Conservation (phyloP, 2,797 vertebrate genomes). For the Botia kubotai region DNA sequence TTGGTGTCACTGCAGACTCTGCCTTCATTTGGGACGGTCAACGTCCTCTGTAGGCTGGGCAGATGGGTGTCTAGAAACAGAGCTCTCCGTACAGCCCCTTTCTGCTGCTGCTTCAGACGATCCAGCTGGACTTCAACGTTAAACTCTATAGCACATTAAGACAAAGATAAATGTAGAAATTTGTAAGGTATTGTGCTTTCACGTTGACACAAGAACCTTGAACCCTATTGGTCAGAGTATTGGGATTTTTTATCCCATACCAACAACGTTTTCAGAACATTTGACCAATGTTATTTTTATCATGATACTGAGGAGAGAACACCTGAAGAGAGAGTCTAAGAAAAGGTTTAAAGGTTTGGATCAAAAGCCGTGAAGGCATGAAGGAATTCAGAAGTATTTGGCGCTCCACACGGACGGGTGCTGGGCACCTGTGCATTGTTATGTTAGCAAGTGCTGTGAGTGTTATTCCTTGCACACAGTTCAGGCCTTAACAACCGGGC, state of each 20-base stretch:
- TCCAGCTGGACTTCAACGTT: constrained; percentile 89
- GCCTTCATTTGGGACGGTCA: constrained; percentile 77
- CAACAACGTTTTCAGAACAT: neutral
- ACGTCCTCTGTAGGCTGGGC: constrained; percentile 72
- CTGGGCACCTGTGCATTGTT: constrained; percentile 26
- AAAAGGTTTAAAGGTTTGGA: neutral
- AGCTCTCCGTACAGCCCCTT: constrained; percentile 82
- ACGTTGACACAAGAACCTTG: constrained; percentile 14
- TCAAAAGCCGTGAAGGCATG: neutral
- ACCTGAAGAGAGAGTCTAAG: constrained; percentile 5
- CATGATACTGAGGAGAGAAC: neutral
- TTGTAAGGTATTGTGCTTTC: neutral
- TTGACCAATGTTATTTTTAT: constrained; percentile 7
- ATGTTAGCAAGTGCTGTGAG: neutral
- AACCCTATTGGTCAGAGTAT: neutral
- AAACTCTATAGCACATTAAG: constrained; percentile 77
- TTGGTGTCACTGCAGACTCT: constrained; percentile 82
- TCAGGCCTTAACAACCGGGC: neutral
- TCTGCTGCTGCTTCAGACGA: constrained; percentile 85
- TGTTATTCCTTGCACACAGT: constrained; percentile 3
- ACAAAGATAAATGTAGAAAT: constrained; percentile 36
- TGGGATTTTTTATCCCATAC: neutral
- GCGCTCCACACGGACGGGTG: neutral
- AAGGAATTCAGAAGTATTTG: constrained; percentile 13
- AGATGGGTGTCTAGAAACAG: constrained; percentile 85